Base-by-base conservation (phyloP, 2,888 invertebrate species). In the Ichneumoninae sp. region DNA sequence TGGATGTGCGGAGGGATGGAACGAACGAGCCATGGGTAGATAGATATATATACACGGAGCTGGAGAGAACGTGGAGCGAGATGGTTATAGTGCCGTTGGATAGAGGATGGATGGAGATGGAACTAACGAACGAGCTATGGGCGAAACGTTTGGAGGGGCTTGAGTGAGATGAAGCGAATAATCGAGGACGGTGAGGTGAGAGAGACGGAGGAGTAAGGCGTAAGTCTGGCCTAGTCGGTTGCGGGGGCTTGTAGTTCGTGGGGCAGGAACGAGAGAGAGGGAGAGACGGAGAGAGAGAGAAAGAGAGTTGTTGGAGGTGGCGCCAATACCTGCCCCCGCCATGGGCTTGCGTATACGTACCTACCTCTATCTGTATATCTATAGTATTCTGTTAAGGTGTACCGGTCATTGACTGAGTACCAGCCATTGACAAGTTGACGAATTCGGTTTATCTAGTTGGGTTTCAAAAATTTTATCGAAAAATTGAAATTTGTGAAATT, bases 151-250 rank as follows among this genome's bases (percentile, higher is more conserved):
- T 30, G 86, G 82, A 85, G 92, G 94, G 94, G 94, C 94, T 94
- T 91, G 94, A 93, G 93, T 93, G 93, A 94, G 94, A 94, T 94
- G 93, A 94, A 94, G 94, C 78, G 82, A 57, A 68, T 82, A 75
- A 84, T 82, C 70, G 94, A 91, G 94, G 94, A 94, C 94, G 94
- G 94, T 94, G 94, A 94, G 94, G 94, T 94, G 94, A 94, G 94
- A 94, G 94, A 94, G 94, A 94, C 94, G 94, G 95, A 94, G 94
- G 94, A 94, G 94, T 94, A 94, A 91, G 91, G 92, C 92, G 91
- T 92, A 91, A 93, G 93, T 92, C 91, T 91, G 90, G 89, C 90
- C 94, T 93, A 94, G 94, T 93, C 94, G 94, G 93, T 79, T 80
- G 75, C 79, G 75, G 69, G 75, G 71, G 78, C 60, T 44, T 66